Evolutionary conservation across 2,888 invertebrate genomes (phyloP).

Genomic region (Nemoura dubitans): DNA sequence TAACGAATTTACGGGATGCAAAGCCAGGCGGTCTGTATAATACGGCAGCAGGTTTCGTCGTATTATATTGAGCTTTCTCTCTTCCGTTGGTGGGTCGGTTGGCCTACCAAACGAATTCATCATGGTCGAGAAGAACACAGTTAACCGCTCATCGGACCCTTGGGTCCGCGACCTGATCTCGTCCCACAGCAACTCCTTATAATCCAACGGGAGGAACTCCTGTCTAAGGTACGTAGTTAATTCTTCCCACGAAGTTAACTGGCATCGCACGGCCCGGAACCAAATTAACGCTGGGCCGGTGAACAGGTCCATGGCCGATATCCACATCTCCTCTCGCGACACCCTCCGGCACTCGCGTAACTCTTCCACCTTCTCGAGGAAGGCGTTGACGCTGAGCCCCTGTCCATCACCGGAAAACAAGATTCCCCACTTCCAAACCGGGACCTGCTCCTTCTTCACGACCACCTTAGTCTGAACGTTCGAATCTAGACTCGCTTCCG

Average conservation of each 20-base stretch:
- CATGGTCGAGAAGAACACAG: background rate
- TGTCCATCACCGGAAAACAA: constrained; percentile 47
- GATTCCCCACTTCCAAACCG: constrained; percentile 49
- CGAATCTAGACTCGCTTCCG: no score
- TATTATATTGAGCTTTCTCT: background rate
- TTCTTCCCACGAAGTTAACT: constrained; percentile 14
- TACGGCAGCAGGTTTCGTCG: no score
- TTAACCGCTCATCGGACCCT: constrained; percentile 10
- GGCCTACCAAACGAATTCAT: background rate
- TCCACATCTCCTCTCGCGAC: background rate
- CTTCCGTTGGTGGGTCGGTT: background rate
- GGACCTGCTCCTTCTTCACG: background rate
- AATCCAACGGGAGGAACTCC: constrained; percentile 7
- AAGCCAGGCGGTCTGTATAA: no score
- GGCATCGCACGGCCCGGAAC: background rate
- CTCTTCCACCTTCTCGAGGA: no score
- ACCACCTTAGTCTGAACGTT: no score
- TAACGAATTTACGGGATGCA: background rate
- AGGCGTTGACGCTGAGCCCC: background rate
- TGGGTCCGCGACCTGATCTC: constrained; percentile 14
- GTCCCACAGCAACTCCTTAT: background rate
- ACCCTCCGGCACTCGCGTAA: background rate
- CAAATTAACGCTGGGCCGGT: background rate
- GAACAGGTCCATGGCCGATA: constrained; percentile 17
- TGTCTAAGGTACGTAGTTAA: background rate